Percentiles rank a stretch among this genome's conserved stretches.
phyloP scores from a whole-genome alignment of 2,113 vertebrate genomes.

The Telmatochromis bifrenatus region DNA sequence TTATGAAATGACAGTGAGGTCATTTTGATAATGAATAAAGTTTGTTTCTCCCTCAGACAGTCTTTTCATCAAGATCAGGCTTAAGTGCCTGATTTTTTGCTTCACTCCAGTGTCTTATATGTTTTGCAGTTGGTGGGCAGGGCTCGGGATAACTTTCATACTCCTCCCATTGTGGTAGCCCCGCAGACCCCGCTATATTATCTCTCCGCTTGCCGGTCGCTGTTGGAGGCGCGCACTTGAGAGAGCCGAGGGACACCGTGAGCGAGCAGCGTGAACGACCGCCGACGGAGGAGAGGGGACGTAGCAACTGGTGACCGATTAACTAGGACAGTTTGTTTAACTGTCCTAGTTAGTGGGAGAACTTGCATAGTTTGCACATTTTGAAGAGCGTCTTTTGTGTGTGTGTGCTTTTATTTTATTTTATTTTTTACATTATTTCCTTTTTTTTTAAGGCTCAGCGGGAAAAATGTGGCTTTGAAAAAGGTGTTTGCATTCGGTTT shows the following conservation, averaged over 20 bases:
- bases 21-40: not conserved
- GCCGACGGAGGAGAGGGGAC: not conserved
- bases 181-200: constrained; percentile 55
- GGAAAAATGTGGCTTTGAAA: not conserved
- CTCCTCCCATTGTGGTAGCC: constrained; percentile 76
- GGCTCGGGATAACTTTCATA: constrained; percentile 64
- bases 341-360: not conserved
- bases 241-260: not conserved
- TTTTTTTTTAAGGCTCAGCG: not conserved
- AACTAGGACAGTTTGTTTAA: constrained; percentile 8
- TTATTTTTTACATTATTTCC: not conserved
- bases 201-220: constrained; percentile 35
- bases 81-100: constrained; percentile 48
- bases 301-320: constrained; percentile 37
- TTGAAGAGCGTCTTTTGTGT: not conserved
- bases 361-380: constrained; percentile 2
- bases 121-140: constrained; percentile 71
- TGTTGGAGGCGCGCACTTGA: constrained; percentile 16
- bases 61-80: constrained; percentile 34
- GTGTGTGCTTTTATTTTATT: not conserved
- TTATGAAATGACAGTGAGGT: not conserved
- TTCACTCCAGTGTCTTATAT: constrained; percentile 64
- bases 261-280: constrained; percentile 22
- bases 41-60: not conserved
- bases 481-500: not conserved